phyloP scores from a whole-genome alignment of 2,888 invertebrate genomes.

The Julus scandinavius region DNA sequence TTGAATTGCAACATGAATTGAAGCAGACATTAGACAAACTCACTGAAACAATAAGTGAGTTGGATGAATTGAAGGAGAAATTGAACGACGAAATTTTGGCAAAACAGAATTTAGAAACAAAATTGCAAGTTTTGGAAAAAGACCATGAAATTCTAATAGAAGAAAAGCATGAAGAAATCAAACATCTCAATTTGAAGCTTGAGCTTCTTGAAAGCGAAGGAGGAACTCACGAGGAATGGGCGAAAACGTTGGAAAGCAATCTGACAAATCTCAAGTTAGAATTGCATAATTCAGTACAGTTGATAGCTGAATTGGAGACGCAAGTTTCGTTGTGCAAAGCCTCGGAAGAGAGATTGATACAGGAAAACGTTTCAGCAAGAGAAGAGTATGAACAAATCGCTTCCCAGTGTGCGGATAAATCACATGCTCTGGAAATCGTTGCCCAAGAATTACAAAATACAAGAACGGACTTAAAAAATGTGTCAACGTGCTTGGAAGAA shows the following conservation, averaged over 20 bases:
- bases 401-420: neutral
- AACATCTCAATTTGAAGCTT: neutral
- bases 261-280: neutral
- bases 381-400: neutral
- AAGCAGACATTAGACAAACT: neutral
- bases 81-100: neutral
- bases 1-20: neutral
- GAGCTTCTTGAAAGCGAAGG: conserved; percentile 9
- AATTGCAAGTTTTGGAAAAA: neutral
- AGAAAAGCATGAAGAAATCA: neutral
- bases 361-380: neutral
- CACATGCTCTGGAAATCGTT: neutral
- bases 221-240: conserved; percentile 6
- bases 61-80: neutral
- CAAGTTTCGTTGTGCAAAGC: neutral
- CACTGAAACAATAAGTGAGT: neutral
- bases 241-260: conserved; percentile 2
- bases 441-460: conserved; percentile 11
- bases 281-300: neutral
- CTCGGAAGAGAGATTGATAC: neutral
- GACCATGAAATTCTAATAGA: neutral
- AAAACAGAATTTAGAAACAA: neutral
- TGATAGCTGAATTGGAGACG: neutral
- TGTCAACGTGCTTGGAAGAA: neutral
- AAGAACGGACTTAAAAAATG: neutral